Base-by-base conservation (phyloP, 2,113 vertebrate genomes). In the Microcebus tavaratra region DNA sequence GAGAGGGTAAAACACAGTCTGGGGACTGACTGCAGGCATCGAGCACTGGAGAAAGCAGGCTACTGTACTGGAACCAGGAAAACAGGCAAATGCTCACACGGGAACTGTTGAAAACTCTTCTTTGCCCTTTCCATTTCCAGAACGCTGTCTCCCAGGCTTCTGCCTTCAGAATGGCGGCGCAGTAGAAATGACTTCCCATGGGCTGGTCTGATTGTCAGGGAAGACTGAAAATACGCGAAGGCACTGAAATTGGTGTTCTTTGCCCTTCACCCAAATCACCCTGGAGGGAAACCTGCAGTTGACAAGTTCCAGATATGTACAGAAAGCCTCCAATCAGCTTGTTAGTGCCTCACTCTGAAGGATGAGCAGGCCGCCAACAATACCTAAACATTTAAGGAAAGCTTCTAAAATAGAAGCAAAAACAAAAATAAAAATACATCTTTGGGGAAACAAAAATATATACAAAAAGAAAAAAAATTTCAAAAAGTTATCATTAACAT, bases 321-420 rank as follows among this genome's bases (percentile, higher is more conserved):
- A 75, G 34, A 83, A 48, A 87, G 59, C 4, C 55, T 87, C 31
- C 27, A 79, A n/a, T 23, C 17, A 65, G 17, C 14, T 82, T 9
- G 39, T 29, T 12, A 82, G 21, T 13, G 31, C 2, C 21, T 48
- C 48, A 18, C 3, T 75, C 13, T 6, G 61, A 59, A 75, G 27
- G 63, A n/a, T 18, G 25, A 29, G 21, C 36, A 90, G 20, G 78
- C 3, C 55, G n/a, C 13, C 55, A 53, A n/a, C 27, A 57, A 70
- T 25, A 72, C 36, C 13, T n/a, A 70, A 42, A 63, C 34, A 57
- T 13, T 57, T 50, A 73, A 87, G 45, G 55, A 53, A 89, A 97
- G 27, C 63, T 80, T 88, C 39, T 85, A 82, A 94, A 92, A 67
- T 21, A 57, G 45, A 90, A 91, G 48, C 6, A 39, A 78, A 96